These are phyloP conservation scores for Taurulus bubalis DNA, from an alignment of 2,113 vertebrate genomes.

Conservation along the genomic window DNA sequence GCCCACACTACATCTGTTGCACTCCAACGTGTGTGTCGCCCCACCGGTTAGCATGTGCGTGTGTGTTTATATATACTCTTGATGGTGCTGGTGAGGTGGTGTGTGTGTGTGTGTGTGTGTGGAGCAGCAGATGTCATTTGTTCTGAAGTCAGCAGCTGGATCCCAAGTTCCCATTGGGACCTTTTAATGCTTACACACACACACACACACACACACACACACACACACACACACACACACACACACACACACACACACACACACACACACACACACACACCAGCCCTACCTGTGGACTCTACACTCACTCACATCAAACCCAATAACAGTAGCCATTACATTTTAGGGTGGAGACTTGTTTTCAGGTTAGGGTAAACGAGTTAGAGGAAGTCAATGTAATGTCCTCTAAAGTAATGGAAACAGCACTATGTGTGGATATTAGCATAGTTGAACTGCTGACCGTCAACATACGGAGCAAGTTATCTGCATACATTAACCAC, in stretches of 20 bases:
- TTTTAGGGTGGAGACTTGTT: background rate
- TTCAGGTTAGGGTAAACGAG: background rate
- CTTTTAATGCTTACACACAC: constrained; percentile 57
- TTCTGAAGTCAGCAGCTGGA: constrained; percentile 78
- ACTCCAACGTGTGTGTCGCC: constrained; percentile 30
- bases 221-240: constrained; percentile 30
- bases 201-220: constrained; percentile 27
- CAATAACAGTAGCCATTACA: background rate
- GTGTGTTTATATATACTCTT: constrained; percentile 54
- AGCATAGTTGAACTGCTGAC: constrained; percentile 41
- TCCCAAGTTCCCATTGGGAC: constrained; percentile 68
- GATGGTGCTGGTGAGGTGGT: constrained; percentile 25
- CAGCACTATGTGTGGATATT: constrained; percentile 17
- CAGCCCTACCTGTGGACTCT: constrained; percentile 44
- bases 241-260: constrained; percentile 14
- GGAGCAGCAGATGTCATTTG: constrained; percentile 71
- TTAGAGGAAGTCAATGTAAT: background rate
- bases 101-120: constrained; percentile 34
- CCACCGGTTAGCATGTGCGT: constrained; percentile 46
- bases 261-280: constrained; percentile 28
- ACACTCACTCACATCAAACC: constrained; percentile 3
- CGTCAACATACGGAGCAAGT: constrained; percentile 54
- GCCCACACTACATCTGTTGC: constrained; percentile 73
- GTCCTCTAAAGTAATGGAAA: too few species aligned
- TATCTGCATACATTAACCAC: constrained; percentile 31